A percentile compares a stretch with the other conserved stretches of the same genome.
Conservation (phyloP, 2,113 vertebrate species). For the Mesoclemmys tuberculata region DNA sequence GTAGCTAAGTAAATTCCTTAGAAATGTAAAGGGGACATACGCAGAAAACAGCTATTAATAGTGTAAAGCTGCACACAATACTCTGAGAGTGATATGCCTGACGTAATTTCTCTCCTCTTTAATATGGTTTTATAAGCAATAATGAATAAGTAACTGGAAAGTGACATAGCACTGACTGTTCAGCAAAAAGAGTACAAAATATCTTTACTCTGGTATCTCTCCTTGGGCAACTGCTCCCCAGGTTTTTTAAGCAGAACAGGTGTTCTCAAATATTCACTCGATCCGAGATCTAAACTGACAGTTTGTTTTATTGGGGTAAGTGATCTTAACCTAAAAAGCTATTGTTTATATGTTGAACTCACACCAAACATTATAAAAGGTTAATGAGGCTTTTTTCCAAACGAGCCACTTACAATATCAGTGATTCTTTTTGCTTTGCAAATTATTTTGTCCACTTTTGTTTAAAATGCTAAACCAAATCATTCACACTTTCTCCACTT, state of each 20-base stretch:
- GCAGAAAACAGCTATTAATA: not conserved
- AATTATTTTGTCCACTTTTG: not conserved
- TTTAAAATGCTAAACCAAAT: not conserved
- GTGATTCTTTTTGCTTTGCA: not conserved
- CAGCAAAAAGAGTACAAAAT: not conserved
- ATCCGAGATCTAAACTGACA: not conserved
- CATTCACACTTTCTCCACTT: not conserved
- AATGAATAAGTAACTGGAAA: not conserved
- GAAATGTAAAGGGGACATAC: not conserved
- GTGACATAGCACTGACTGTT: not conserved
- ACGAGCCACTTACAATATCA: not conserved
- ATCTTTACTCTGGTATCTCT: not conserved
- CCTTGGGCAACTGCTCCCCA: not conserved
- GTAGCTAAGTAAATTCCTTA: not conserved
- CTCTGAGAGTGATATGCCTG: rapidly evolving
- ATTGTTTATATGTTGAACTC: not conserved
- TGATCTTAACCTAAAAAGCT: not conserved
- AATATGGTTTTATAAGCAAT: not conserved
- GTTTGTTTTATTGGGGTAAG: not conserved
- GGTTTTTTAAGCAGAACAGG: conserved; percentile 4
- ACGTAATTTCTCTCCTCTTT: not conserved
- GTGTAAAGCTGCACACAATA: not conserved
- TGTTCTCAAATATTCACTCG: not conserved
- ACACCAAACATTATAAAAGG: not conserved
- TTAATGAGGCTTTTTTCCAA: not conserved